phyloP scores from a whole-genome alignment of 2,113 vertebrate genomes.

The Reinhardtius hippoglossoides region DNA sequence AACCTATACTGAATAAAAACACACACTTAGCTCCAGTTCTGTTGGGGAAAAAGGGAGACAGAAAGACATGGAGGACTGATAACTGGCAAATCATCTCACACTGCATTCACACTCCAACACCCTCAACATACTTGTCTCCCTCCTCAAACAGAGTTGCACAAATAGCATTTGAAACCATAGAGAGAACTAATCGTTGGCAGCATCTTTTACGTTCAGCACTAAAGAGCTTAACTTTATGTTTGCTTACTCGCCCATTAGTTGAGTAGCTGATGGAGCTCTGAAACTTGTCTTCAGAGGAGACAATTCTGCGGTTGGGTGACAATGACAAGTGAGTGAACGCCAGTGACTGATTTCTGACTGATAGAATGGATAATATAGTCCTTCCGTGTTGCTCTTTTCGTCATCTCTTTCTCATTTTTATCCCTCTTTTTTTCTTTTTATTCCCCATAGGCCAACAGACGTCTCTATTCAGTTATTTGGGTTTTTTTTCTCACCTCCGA shows the following conservation, averaged over 20 bases:
- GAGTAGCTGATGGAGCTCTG: neutral
- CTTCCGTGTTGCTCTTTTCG: neutral
- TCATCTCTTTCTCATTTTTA: neutral
- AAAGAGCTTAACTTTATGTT: conserved; percentile 29
- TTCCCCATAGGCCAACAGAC: conserved; percentile 6
- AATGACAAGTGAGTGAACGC: too few relatives aligned
- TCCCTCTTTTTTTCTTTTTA: neutral
- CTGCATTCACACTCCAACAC: conserved; percentile 24
- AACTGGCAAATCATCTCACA: conserved; percentile 35
- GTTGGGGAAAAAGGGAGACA: conserved; percentile 4
- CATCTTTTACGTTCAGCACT: conserved; percentile 27
- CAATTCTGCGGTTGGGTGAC: too few relatives aligned
- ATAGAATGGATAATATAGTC: conserved; percentile 11
- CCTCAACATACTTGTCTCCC: neutral
- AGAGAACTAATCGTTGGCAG: conserved; percentile 12
- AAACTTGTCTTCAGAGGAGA: too few relatives aligned
- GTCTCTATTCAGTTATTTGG: conserved; percentile 10
- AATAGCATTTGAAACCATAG: conserved; percentile 22
- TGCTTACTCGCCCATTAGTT: conserved; percentile 4
- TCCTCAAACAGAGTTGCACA: neutral
- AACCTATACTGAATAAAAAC: neutral
- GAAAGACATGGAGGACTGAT: conserved; percentile 3
- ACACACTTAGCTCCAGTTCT: neutral
- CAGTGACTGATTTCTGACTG: too few relatives aligned
- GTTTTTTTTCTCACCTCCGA: conserved; percentile 15